These are phyloP conservation scores for Platysteira castanea DNA, from an alignment of 2,113 vertebrate species.

Conservation along the genomic window DNA sequence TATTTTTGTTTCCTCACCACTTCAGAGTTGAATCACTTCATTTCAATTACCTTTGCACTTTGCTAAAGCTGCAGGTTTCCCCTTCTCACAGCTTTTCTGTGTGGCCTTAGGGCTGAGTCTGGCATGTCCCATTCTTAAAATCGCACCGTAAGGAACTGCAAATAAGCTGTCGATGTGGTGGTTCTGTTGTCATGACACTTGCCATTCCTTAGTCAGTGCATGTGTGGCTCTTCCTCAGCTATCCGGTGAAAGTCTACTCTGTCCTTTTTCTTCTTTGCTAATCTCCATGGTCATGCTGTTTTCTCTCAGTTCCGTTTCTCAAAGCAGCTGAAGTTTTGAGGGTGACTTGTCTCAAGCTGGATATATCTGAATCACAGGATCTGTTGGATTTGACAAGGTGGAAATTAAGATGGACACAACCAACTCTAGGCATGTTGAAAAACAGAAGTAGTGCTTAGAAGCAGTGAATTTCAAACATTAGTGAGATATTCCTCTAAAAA, in stretches of 20 bases:
- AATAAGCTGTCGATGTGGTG: not conserved
- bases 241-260: not conserved
- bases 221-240: not conserved
- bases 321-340: slow-evolving; percentile 34
- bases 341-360: not conserved
- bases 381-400: not conserved
- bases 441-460: not conserved
- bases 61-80: not conserved
- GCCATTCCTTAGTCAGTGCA: not conserved
- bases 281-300: not conserved
- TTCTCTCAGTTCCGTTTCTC: not conserved
- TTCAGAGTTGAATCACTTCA: slow-evolving; percentile 35
- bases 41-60: slow-evolving; percentile 30
- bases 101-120: not conserved
- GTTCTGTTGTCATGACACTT: not conserved
- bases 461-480: not conserved
- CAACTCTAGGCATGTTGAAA: not conserved
- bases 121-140: not conserved
- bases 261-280: not conserved
- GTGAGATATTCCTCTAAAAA: not conserved
- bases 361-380: not conserved
- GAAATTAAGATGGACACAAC: not conserved
- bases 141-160: not conserved
- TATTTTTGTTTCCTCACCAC: slow-evolving; percentile 67
- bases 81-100: not conserved